phyloP scores from a whole-genome alignment of 2,113 vertebrate species.

The Ameiurus melas region DNA sequence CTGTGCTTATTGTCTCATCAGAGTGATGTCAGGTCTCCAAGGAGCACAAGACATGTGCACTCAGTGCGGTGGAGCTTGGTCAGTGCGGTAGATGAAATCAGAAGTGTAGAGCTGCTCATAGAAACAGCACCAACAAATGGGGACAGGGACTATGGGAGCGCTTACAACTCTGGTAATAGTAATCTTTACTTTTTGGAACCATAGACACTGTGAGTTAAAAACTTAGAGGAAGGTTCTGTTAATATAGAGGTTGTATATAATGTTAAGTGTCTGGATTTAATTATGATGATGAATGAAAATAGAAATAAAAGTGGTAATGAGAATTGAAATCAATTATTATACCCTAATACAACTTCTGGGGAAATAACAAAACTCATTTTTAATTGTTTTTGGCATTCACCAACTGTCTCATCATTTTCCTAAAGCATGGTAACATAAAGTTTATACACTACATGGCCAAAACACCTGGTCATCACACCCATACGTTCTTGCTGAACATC shows the following conservation, averaged over 20 bases:
- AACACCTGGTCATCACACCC: not conserved
- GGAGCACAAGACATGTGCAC: conserved; percentile 81
- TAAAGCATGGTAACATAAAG: not conserved
- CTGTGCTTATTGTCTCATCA: conserved; percentile 58
- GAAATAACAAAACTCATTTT: not conserved
- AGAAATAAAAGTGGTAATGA: not conserved
- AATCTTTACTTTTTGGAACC: not conserved
- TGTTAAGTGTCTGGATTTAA: not conserved
- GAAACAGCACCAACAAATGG: conserved; percentile 72
- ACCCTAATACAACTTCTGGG: not conserved
- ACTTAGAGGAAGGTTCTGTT: not conserved
- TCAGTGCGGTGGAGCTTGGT: conserved; percentile 74
- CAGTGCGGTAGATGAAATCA: conserved; percentile 81
- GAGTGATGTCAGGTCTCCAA: conserved; percentile 89
- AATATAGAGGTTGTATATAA: not conserved
- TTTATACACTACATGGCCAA: not conserved
- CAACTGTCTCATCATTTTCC: not conserved
- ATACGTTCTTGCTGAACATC: not conserved
- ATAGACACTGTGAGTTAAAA: not conserved
- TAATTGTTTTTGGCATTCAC: not conserved
- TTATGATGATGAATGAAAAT: not conserved
- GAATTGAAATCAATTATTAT: not conserved
- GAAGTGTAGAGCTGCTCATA: conserved; percentile 83
- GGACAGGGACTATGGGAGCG: conserved; percentile 73
- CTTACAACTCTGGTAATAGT: conserved; percentile 77